These are phyloP conservation scores for Halcyon badia DNA, from an alignment of 2,797 vertebrate species.

Conservation along the genomic window DNA sequence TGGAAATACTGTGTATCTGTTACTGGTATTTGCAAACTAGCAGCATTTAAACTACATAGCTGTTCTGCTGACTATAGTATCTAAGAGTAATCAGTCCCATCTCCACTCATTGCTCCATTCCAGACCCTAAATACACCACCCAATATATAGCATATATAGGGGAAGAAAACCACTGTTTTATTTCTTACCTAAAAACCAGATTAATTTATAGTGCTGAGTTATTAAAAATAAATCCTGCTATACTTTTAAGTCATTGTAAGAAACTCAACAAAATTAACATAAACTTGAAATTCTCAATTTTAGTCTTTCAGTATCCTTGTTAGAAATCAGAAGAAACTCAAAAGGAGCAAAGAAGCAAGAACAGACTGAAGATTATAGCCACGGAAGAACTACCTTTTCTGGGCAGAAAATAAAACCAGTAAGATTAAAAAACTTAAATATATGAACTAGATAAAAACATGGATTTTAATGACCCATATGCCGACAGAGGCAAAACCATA, in stretches of 20 bases:
- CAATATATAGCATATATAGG: background rate
- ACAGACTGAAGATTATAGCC: background rate
- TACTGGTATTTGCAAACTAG: background rate
- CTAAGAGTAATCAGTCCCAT: background rate
- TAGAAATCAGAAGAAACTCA: background rate
- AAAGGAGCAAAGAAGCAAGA: background rate
- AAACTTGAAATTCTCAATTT: background rate
- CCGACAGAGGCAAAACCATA: background rate
- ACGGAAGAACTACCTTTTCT: background rate
- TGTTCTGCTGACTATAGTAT: background rate
- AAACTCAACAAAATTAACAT: background rate
- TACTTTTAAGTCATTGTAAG: background rate
- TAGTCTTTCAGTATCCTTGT: background rate
- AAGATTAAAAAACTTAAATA: background rate
- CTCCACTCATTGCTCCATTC: background rate
- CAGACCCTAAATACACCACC: background rate
- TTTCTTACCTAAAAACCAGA: background rate
- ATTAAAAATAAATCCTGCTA: background rate
- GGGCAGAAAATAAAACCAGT: background rate
- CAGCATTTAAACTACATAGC: background rate
- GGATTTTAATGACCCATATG: conserved; percentile 32
- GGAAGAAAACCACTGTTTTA: background rate
- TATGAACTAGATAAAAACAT: conserved; percentile 10
- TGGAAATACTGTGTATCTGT: background rate
- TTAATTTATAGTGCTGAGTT: background rate